Evolutionary conservation across 1,140 invertebrate species (phyloP).

Genomic region (Listronotus oregonensis): DNA sequence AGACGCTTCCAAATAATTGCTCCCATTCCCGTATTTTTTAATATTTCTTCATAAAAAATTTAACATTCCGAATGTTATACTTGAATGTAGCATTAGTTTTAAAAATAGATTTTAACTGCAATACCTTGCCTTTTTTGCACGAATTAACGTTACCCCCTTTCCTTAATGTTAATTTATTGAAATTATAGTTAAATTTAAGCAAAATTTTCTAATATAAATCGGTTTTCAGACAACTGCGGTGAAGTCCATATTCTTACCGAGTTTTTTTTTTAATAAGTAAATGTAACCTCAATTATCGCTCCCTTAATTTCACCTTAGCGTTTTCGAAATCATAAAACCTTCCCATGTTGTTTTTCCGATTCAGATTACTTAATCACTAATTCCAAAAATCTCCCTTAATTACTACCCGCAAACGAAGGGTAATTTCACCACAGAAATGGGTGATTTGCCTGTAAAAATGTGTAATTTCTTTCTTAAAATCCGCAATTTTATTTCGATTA

Average conservation of each 20-base stretch:
- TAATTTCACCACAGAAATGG: not conserved
- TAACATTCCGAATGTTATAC: too few relatives aligned
- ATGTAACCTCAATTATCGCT: constrained; percentile 15
- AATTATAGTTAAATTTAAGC: too few relatives aligned
- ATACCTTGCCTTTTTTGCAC: not conserved
- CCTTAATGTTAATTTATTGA: too few relatives aligned
- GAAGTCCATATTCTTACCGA: too few relatives aligned
- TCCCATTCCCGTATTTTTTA: too few relatives aligned
- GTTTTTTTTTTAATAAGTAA: not conserved
- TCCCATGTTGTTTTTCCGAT: constrained; percentile 10
- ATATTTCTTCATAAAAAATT: too few relatives aligned
- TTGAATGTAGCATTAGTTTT: too few relatives aligned
- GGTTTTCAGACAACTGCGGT: too few relatives aligned
- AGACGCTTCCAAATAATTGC: too few relatives aligned
- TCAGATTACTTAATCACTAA: constrained; percentile 19
- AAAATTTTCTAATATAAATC: too few relatives aligned
- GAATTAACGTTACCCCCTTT: too few relatives aligned
- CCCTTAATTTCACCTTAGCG: constrained; percentile 26
- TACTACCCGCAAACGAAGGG: not conserved
- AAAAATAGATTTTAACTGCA: too few relatives aligned
- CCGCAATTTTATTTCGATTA: constrained; percentile 40
- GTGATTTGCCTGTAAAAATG: not conserved
- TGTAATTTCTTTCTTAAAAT: constrained; percentile 22
- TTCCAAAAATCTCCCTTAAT: constrained; percentile 28
- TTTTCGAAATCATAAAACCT: constrained; percentile 21